A percentile compares a stretch with the other conserved stretches of the same genome.
Conservation (phyloP, 2,113 vertebrate species). For the Caranx ignobilis region DNA sequence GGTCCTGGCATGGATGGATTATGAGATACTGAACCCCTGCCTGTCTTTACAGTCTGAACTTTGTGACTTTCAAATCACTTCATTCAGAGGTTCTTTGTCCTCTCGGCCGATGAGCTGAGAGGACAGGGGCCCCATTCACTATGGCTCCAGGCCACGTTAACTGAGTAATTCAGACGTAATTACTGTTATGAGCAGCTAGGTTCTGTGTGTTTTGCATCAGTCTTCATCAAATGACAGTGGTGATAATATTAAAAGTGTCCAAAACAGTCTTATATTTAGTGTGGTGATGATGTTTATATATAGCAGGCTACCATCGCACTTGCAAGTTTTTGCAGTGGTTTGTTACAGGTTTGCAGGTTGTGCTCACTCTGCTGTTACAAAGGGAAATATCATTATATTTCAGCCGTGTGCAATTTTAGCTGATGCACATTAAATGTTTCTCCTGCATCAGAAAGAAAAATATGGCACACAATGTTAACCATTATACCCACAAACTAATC, state of each 20-base stretch:
- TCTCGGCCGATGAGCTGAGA: too few relatives aligned
- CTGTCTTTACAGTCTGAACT: background rate
- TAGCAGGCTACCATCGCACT: background rate
- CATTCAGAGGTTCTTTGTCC: too few relatives aligned
- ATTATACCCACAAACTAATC: conserved; percentile 62
- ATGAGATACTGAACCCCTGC: background rate
- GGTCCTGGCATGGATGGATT: too few relatives aligned
- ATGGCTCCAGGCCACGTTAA: background rate
- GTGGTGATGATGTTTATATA: background rate
- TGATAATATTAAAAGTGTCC: background rate
- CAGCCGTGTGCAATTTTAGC: conserved; percentile 29
- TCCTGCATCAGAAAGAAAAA: conserved; percentile 41
- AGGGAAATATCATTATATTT: conserved; percentile 37
- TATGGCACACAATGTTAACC: conserved; percentile 30
- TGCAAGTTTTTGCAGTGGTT: background rate
- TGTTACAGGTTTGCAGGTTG: conserved; percentile 16
- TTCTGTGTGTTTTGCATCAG: too few relatives aligned
- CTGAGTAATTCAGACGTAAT: background rate
- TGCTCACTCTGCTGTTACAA: conserved; percentile 11
- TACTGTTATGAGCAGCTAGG: background rate
- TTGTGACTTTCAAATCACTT: background rate
- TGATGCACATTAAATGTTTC: conserved; percentile 44
- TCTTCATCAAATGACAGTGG: too few relatives aligned
- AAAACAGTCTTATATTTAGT: too few relatives aligned
- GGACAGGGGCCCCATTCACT: too few relatives aligned